Evolutionary conservation across 2,888 invertebrate genomes (phyloP), one percentile per base, ranked within the genome.

Genomic region (Philonicus albiceps): DNA sequence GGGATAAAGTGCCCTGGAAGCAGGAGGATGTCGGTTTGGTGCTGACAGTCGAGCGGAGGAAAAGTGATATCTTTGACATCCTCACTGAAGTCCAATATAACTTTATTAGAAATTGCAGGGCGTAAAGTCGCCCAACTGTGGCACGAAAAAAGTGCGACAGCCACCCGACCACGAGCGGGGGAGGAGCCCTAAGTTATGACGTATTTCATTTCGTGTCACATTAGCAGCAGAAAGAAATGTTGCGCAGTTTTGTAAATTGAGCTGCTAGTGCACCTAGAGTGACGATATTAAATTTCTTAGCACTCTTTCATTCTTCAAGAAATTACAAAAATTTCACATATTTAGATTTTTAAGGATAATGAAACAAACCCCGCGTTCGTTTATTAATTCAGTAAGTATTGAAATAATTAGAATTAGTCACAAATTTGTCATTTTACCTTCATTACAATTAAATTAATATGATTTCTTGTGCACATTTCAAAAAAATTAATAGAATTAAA

Each of bases 31-130:
- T 11, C 19, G 49, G 37, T 37, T 37, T 11, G 37, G 37, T 37
- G 40, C 22, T 53, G 31, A 80, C 49, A 83, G n/a, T 37, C 31
- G 64, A 22, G 31, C 27, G 64, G 64, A 22, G 49, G n/a, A 64
- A 64, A 83, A 53, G 80, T 83, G 81, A 83, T 64, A 83, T 64
- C 64, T 34, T 19, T 83, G 81, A 83, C 81, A 64, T 83, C 64
- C 81, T 64, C 30, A 53, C 76, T 22, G 27, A 64, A 83, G 64
- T 83, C 64, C 81, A 83, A 83, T 64, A 64, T 83, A 83, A 64
- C 55, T 83, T 64, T 83, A 83, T 83, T 83, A 83, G 64, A 64
- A 83, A 83, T 83, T 83, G 81, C 34, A 64, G 34, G 37, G 34
- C 64, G 81, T 83, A 53, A 83, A 83, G 34, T 83, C 64, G 22